Evolutionary conservation across 2,888 invertebrate genomes (phyloP), one percentile per base, ranked within the genome.

Genomic region (Eupithecia vulgata): DNA sequence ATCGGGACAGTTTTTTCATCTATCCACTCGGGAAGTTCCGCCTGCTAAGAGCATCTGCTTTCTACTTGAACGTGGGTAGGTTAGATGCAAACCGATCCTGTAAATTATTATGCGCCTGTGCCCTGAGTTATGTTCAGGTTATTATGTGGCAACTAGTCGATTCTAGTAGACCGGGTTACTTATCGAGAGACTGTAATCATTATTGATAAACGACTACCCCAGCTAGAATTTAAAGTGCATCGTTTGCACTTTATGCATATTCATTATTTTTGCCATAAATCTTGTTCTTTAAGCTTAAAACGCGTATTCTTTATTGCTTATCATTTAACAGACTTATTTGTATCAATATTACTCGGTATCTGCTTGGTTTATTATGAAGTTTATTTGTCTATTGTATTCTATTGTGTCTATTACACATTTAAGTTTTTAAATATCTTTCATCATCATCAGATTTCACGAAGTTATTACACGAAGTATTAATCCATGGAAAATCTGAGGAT

Each of bases 101-200:
- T 81, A 87, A 87, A 86, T 85, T 85, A 83, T 80, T 76, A 80
- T 80, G 76, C 80, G 74, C 74, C 79, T 80, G 76, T 80, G 74
- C 74, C 79, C 76, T 84, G 80, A 84, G 76, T 85, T 85, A 84
- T 84, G 81, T 75, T 70, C 74, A 76, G 81, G 81, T 85, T 84
- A 85, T 86, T 87, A 86, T 76, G 42, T 75, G 77, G 75, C 74
- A 80, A 77, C 74, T 71, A 78, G 73, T 70, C 76, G 79, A 78
- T 76, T 80, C 75, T 79, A 79, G 76, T 76, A 72, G 74, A 76
- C 64, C 77, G 69, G 81, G 80, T 83, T 81, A 45, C 73, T 21
- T 52, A 52, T 21, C 48, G 68, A 71, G 67, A 68, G 68, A 37
- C 74, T 77, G 69, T 84, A 85, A 87, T 87, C 83, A 84, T 82